These are phyloP conservation scores for Pungitius pungitius DNA, from an alignment of 2,113 vertebrate genomes.

Conservation along the genomic window DNA sequence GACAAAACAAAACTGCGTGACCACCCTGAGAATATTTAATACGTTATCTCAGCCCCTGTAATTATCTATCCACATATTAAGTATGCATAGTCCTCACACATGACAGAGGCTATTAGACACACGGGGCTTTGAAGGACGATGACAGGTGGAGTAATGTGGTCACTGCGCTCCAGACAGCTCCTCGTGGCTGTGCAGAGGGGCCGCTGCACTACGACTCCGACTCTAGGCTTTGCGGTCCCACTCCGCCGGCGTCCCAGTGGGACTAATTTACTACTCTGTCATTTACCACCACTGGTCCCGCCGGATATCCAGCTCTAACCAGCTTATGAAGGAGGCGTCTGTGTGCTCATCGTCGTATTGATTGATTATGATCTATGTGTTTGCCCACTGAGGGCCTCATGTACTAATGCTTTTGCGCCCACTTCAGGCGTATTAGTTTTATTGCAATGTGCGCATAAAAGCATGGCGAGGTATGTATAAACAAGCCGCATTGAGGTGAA, in stretches of 20 bases:
- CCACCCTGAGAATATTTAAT: background rate
- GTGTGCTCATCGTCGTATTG: conserved; percentile 43
- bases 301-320: conserved; percentile 10
- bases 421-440: too few relatives aligned
- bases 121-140: conserved; percentile 3
- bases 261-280: conserved; percentile 64
- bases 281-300: conserved; percentile 44
- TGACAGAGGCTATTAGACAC: conserved; percentile 28
- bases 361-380: conserved; percentile 70
- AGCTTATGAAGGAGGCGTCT: conserved; percentile 14
- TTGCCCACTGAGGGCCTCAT: conserved; percentile 25
- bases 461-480: too few relatives aligned
- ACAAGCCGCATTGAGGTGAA: too few relatives aligned
- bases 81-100: conserved; percentile 13
- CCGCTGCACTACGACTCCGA: conserved; percentile 42
- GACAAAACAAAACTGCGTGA: conserved; percentile 4
- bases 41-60: background rate
- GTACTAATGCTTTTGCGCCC: too few relatives aligned
- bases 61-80: conserved; percentile 8
- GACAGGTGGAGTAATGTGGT: conserved; percentile 42
- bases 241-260: conserved; percentile 47
- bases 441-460: too few relatives aligned
- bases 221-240: conserved; percentile 51
- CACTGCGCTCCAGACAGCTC: conserved; percentile 25
- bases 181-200: conserved; percentile 1